These are phyloP conservation scores for Pantherophis alleghaniensis DNA, from an alignment of 2,797 vertebrate genomes.

Conservation along the genomic window DNA sequence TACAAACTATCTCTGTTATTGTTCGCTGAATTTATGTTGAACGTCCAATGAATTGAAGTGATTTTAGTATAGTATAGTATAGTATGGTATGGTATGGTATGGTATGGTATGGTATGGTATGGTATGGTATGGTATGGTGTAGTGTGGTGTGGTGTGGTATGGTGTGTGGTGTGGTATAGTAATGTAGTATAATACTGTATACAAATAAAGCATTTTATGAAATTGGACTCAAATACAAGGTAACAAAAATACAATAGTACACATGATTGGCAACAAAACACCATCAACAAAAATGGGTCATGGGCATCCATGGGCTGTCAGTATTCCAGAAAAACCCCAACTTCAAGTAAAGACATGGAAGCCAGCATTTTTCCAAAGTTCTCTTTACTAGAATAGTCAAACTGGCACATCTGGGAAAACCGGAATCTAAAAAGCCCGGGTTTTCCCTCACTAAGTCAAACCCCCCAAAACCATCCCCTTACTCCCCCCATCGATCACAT, in stretches of 20 bases:
- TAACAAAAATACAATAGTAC: not conserved
- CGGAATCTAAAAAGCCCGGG: too few relatives aligned
- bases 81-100: rapidly evolving
- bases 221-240: not conserved
- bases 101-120: rapidly evolving
- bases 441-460: too few relatives aligned
- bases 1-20: not conserved
- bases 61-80: not conserved
- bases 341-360: too few relatives aligned
- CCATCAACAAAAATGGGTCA: not conserved
- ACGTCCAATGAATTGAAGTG: not conserved
- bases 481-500: too few relatives aligned
- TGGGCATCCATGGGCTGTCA: not conserved
- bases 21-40: not conserved
- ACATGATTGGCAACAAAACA: not conserved
- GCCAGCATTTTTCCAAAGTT: too few relatives aligned
- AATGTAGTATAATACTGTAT: not conserved
- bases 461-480: too few relatives aligned
- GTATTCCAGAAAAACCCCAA: too few relatives aligned
- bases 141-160: rapidly evolving
- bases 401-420: too few relatives aligned
- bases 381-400: too few relatives aligned
- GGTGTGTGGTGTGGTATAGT: too few relatives aligned
- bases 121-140: too few relatives aligned
- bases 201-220: not conserved